phyloP scores from a whole-genome alignment of 2,888 invertebrate species.

The Drosophila bunnanda region DNA sequence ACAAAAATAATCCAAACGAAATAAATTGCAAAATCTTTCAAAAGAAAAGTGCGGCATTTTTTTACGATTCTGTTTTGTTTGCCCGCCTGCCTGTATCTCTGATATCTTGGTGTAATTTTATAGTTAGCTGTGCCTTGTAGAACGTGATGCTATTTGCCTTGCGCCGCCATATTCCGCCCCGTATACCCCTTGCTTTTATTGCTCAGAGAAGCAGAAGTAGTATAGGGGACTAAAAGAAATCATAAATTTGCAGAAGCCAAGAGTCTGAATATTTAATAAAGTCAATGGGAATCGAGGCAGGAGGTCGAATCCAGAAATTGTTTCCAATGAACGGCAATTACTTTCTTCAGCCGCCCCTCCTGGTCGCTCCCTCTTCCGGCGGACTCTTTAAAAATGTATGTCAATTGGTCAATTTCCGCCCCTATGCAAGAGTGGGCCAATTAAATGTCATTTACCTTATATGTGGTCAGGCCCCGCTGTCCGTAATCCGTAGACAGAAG shows the following conservation, averaged over 20 bases:
- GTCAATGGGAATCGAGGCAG: constrained; percentile 40
- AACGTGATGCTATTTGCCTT: constrained; percentile 69
- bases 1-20: constrained; percentile 50
- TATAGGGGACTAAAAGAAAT: constrained; percentile 32
- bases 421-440: constrained; percentile 54
- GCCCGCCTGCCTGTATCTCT: constrained; percentile 22
- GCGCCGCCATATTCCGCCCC: constrained; percentile 3
- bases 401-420: constrained; percentile 78
- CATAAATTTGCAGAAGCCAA: constrained; percentile 41
- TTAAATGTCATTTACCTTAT: constrained; percentile 75
- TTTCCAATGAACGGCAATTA: constrained; percentile 48
- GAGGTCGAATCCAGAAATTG: constrained; percentile 53
- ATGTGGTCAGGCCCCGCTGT: constrained; percentile 11
- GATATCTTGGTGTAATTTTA: constrained; percentile 52
- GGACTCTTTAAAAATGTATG: constrained; percentile 78
- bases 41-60: constrained; percentile 72
- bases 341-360: constrained; percentile 22
- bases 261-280: constrained; percentile 68
- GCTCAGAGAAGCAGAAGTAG: not conserved
- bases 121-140: constrained; percentile 53
- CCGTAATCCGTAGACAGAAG: not conserved
- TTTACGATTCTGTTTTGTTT: constrained; percentile 63
- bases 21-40: constrained; percentile 78
- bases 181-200: constrained; percentile 40
- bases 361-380: constrained; percentile 4